phyloP scores from a whole-genome alignment of 2,888 invertebrate species.

The Monochamus alternatus region DNA sequence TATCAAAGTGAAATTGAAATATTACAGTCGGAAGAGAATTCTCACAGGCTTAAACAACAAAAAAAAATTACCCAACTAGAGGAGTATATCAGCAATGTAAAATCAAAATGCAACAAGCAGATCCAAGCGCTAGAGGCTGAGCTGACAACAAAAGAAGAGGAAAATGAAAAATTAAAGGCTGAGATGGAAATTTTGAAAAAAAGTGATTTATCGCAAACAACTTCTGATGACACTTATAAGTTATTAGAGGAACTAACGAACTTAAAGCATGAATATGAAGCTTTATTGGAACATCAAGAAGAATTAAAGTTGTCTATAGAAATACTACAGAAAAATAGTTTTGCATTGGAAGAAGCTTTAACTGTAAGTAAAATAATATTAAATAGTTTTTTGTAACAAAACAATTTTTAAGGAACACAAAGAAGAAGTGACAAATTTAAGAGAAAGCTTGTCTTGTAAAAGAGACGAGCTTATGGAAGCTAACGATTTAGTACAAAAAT shows the following conservation, averaged over 20 bases:
- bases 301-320: conserved; percentile 47
- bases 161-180: conserved; percentile 43
- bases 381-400: neutral
- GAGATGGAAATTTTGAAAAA: conserved; percentile 44
- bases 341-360: conserved; percentile 17
- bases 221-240: conserved; percentile 41
- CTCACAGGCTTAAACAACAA: conserved; percentile 45
- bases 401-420: conserved; percentile 47
- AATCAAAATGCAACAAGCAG: conserved; percentile 47
- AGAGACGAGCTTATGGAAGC: conserved; percentile 59
- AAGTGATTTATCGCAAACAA: conserved; percentile 14
- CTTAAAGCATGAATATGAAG: conserved; percentile 41
- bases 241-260: conserved; percentile 43
- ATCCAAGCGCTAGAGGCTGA: conserved; percentile 47
- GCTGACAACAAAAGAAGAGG: conserved; percentile 47
- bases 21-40: conserved; percentile 47
- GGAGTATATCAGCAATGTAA: conserved; percentile 46
- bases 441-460: conserved; percentile 56
- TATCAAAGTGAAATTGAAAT: conserved; percentile 57
- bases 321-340: conserved; percentile 40
- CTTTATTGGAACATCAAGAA: conserved; percentile 41
- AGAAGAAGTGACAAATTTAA: conserved; percentile 53
- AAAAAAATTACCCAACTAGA: conserved; percentile 51
- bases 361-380: conserved; percentile 6
- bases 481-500: conserved; percentile 54